A percentile compares a stretch with the other conserved stretches of the same genome.
Evolutionary conservation across 37 sponge, comb jelly and placozoan genomes (phyloP).

Genomic region (Bolinopsis microptera): DNA sequence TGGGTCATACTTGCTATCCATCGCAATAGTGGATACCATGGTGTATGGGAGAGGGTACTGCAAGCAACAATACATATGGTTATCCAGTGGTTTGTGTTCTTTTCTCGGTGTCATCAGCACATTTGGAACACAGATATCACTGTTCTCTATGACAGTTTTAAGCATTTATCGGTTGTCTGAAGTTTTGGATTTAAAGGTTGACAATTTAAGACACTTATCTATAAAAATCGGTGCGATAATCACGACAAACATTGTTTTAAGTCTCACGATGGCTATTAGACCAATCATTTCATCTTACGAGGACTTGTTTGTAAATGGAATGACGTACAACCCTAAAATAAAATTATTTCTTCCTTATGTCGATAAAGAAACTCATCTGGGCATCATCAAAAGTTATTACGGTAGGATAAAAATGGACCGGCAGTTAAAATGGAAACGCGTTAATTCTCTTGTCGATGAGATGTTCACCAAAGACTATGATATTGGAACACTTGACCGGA

Average conservation of each 20-base stretch:
- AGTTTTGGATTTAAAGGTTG: not conserved
- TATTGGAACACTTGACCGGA: not conserved
- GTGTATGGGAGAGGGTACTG: not conserved
- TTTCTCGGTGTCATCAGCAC: not conserved
- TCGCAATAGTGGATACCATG: not conserved
- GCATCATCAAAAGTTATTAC: not conserved
- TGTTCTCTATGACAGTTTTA: conserved; percentile 3
- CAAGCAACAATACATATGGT: not conserved
- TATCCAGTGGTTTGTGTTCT: not conserved
- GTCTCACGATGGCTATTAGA: not conserved
- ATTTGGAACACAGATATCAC: not conserved
- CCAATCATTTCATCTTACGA: not conserved
- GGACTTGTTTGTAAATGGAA: conserved; percentile 29
- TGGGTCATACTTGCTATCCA: not conserved
- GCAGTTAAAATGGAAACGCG: not conserved
- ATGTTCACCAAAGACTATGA: conserved; percentile 25
- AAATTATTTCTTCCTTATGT: not conserved
- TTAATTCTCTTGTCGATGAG: not conserved
- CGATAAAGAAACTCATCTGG: not conserved
- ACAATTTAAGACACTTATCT: not conserved
- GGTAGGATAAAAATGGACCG: not conserved
- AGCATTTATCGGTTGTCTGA: not conserved
- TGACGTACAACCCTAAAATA: not conserved
- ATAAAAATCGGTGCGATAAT: not conserved
- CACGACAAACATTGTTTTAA: not conserved